Percentiles rank a stretch among this genome's conserved stretches.
These are phyloP conservation scores for Malaclemys terrapin DNA, from an alignment of 2,113 vertebrate species.

Conservation along the genomic window DNA sequence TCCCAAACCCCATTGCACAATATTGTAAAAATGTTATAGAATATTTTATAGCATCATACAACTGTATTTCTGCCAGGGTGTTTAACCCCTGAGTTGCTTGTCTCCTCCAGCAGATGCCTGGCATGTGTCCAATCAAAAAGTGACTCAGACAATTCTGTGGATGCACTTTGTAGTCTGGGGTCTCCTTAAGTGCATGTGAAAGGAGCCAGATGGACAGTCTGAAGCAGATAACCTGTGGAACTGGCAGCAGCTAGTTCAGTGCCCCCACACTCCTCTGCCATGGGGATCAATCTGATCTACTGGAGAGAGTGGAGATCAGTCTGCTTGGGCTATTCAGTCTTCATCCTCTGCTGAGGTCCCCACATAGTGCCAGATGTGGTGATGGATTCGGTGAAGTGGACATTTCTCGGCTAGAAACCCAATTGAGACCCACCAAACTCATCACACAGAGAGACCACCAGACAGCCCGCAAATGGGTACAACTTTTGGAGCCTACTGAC, in stretches of 20 bases:
- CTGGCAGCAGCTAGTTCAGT: accelerated
- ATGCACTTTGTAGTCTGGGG: not conserved
- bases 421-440: accelerated
- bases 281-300: not conserved
- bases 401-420: not conserved
- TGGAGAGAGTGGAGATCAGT: accelerated
- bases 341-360: not conserved
- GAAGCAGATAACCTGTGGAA: not conserved
- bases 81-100: slow-evolving; percentile 62
- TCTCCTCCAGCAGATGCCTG: accelerated
- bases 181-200: not conserved
- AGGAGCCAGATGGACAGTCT: not conserved
- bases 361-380: not conserved
- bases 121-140: accelerated
- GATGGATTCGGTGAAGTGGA: accelerated
- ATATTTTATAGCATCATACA: slow-evolving; percentile 52
- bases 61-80: slow-evolving; percentile 35
- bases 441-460: accelerated
- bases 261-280: accelerated
- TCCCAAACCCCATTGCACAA: slow-evolving; percentile 41
- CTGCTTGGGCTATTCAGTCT: not conserved
- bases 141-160: not conserved
- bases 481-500: not conserved
- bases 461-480: not conserved
- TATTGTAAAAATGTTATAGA: slow-evolving; percentile 63